Evolutionary conservation across 2,797 vertebrate genomes (phyloP), one percentile per base, ranked within the genome.

Genomic region (Epinephelus coioides): DNA sequence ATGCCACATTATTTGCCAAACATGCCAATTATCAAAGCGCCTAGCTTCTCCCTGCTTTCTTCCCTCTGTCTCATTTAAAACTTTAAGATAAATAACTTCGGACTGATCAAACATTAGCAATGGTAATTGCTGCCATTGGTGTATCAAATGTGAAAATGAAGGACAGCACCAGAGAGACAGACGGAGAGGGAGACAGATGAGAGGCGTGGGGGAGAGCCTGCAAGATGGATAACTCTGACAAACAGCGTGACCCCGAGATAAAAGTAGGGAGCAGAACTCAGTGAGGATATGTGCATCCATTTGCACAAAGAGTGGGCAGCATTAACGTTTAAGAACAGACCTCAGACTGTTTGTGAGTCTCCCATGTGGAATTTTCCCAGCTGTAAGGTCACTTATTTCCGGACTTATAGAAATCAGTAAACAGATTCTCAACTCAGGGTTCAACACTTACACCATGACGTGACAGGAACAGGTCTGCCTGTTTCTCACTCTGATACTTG

Each of bases 201-300:
- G 60, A 69, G 43, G 27, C 11, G 30, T 50, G 69, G 13, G 15
- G 53, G 19, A 50, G 49, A 18, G 34, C 56, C 68, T 64, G 63
- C n/a, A 43, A 85, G 83, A 86, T 71, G 83, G 78, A 87, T 82
- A 79, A 79, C 68, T 73, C 70, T 73, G 84, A 84, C 81, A 85
- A 91, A 84, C 64, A 43, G 56, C 2, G 51, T 74, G 81, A 83
- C 81, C 76, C 73, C 21, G 57, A 83, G 55, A 78, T 72, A 62
- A 61, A 81, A 64, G 81, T 19, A 67, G 49, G 63, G 62, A 76
- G 65, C 38, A 69, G 55, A 68, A 63, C 51, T 56, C 77, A 46
- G 62, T 6, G 38, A 80, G 67, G 49, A 83, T 85, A 82, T 87
- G 78, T 73, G 78, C 78, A 84, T 83, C 49, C 12, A 81, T 86